Percentiles rank a stretch among this genome's conserved stretches.
These are phyloP conservation scores for Nephrotoma guestfalica DNA, from an alignment of 2,888 invertebrate species.

Conservation along the genomic window DNA sequence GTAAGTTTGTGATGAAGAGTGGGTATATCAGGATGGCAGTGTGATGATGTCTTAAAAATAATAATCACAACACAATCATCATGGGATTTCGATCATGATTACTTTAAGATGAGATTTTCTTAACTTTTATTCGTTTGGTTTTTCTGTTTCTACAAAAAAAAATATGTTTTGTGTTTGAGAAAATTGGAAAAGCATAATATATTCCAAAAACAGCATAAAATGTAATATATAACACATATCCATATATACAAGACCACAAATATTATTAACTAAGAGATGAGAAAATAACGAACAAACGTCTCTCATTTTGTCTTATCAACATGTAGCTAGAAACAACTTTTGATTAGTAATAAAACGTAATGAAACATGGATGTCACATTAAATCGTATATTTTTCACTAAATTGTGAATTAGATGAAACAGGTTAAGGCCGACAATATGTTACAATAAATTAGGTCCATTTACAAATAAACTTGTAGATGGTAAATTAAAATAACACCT, in stretches of 20 bases:
- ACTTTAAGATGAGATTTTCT: conserved; percentile 2
- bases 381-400: too few species aligned
- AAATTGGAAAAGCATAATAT: background rate
- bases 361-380: too few species aligned
- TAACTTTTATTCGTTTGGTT: background rate
- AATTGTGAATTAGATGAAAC: too few species aligned
- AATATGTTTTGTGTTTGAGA: background rate
- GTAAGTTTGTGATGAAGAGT: background rate
- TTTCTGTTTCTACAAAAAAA: background rate
- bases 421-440: too few species aligned
- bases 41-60: background rate
- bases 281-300: background rate
- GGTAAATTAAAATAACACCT: too few species aligned
- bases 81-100: conserved; percentile 4
- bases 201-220: background rate
- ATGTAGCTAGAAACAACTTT: too few species aligned
- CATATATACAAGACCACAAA: background rate
- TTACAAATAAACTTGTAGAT: too few species aligned
- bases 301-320: too few species aligned
- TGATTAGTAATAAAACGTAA: too few species aligned
- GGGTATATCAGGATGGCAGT: background rate
- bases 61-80: conserved; percentile 3
- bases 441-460: too few species aligned
- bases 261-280: background rate
- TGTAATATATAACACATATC: background rate